A percentile compares a stretch with the other conserved stretches of the same genome.
Evolutionary conservation across 2,888 invertebrate genomes (phyloP).

Genomic region (Coremacera marginata): DNA sequence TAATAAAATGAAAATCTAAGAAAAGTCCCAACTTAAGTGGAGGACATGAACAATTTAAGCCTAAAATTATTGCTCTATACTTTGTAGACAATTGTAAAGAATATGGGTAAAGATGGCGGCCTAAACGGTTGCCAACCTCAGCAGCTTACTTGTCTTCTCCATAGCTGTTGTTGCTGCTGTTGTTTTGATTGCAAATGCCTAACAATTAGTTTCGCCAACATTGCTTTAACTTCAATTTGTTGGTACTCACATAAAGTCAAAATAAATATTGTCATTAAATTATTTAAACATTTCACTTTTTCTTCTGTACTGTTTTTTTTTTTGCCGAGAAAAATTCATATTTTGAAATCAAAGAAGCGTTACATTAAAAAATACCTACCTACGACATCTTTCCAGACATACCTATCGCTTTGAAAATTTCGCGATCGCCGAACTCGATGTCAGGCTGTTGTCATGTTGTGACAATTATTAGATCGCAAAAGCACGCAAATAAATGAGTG

Average conservation of each 20-base stretch:
- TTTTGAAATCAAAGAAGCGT: conserved; percentile 23
- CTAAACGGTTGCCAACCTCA: conserved; percentile 28
- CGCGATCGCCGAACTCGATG: not conserved
- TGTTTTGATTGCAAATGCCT: not conserved
- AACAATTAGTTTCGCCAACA: conserved; percentile 62
- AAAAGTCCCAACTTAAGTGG: conserved; percentile 37
- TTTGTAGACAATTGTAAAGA: not conserved
- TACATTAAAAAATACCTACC: not conserved
- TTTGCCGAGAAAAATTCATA: not conserved
- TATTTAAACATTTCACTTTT: conserved; percentile 30
- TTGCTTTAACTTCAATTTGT: not conserved
- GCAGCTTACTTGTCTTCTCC: conserved; percentile 35
- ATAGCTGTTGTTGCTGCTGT: conserved; percentile 24
- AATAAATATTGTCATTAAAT: conserved; percentile 12
- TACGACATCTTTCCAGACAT: not conserved
- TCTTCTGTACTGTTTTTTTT: not conserved
- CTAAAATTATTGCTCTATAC: conserved; percentile 46
- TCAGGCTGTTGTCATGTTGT: conserved; percentile 2
- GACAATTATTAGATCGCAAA: conserved; percentile 11
- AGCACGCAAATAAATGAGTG: not conserved
- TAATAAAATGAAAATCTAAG: conserved; percentile 51
- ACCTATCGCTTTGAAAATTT: not conserved
- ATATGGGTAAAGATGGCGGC: conserved; percentile 33
- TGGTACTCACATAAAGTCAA: not conserved
- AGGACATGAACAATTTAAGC: conserved; percentile 63